A percentile compares a stretch with the other conserved stretches of the same genome.
These are phyloP conservation scores for Nylanderia fulva DNA, from an alignment of 1,140 invertebrate species.

Conservation along the genomic window DNA sequence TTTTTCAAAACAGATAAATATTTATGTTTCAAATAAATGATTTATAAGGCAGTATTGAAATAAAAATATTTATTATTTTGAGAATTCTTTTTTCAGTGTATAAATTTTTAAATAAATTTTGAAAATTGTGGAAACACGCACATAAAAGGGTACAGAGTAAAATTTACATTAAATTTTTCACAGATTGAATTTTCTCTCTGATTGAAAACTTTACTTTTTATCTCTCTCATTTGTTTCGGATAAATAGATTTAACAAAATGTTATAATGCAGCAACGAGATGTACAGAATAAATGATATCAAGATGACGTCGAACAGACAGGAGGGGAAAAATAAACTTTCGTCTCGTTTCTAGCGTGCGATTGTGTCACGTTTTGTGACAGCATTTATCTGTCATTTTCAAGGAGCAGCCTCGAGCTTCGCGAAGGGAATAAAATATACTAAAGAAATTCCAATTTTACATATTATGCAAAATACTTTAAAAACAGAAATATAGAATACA, in stretches of 20 bases:
- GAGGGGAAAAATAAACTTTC: slow-evolving; percentile 19
- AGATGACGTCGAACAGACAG: background rate
- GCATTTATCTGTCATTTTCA: slow-evolving; percentile 37
- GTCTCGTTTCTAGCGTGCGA: background rate
- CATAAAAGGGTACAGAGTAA: background rate
- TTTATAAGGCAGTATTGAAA: too few relatives aligned
- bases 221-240: background rate
- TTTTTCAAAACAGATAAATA: too few relatives aligned
- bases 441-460: slow-evolving; percentile 31
- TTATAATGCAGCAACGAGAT: background rate
- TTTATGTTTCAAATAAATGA: too few relatives aligned
- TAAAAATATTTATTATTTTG: too few relatives aligned
- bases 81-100: too few relatives aligned
- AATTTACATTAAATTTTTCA: background rate
- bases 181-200: background rate
- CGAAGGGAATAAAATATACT: slow-evolving; percentile 23
- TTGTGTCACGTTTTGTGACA: background rate
- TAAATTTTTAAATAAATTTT: too few relatives aligned
- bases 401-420: background rate
- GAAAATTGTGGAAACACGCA: background rate
- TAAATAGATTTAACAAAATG: slow-evolving; percentile 15
- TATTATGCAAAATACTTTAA: background rate
- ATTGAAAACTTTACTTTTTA: background rate
- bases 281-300: slow-evolving; percentile 9
- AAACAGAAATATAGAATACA: background rate